These are phyloP conservation scores for Platysteira castanea DNA, from an alignment of 2,113 vertebrate species.

Conservation along the genomic window DNA sequence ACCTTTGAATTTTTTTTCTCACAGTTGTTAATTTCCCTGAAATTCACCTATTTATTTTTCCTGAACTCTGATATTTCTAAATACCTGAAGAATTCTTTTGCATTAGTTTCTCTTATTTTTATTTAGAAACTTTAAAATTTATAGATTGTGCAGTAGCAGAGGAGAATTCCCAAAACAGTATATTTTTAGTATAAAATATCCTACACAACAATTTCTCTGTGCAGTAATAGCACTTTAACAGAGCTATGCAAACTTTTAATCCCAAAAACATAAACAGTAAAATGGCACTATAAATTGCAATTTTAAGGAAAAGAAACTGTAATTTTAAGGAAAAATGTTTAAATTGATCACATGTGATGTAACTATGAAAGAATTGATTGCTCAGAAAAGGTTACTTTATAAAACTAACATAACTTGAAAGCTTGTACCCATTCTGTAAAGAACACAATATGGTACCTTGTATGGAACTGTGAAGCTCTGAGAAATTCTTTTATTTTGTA, in stretches of 20 bases:
- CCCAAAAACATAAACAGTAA: background rate
- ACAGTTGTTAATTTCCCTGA: background rate
- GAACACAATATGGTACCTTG: background rate
- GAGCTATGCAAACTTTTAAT: background rate
- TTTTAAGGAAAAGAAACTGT: background rate
- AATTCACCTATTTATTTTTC: background rate
- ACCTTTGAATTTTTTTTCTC: background rate
- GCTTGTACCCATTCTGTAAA: background rate
- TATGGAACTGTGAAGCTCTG: background rate
- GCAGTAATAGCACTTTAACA: background rate
- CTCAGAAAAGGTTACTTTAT: background rate
- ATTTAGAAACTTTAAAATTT: background rate
- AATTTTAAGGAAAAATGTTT: background rate
- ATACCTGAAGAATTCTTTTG: background rate
- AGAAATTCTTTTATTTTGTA: background rate
- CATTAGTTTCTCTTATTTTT: background rate
- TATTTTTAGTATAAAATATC: background rate
- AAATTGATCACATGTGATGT: background rate
- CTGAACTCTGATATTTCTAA: background rate
- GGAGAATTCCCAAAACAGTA: background rate
- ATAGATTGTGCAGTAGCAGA: background rate
- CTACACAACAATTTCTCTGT: background rate
- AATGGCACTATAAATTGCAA: background rate
- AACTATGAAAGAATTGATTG: background rate
- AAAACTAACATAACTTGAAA: background rate